Base-by-base conservation (phyloP, 2,797 vertebrate genomes). In the Acanthiza pusilla region DNA sequence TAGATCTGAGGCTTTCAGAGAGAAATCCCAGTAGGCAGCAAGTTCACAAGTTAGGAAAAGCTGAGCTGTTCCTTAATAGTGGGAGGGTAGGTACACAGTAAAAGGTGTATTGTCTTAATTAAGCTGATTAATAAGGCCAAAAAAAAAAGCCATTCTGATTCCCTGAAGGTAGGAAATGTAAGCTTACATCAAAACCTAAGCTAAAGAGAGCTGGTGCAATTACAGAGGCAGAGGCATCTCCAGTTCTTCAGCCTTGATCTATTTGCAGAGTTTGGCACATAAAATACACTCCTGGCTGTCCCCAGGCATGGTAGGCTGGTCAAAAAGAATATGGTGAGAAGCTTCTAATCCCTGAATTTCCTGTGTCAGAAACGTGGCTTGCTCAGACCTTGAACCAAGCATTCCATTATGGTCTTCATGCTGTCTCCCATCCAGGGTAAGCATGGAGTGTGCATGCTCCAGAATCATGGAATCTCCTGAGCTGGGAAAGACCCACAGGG, bases 381-480 rank as follows among this genome's bases (percentile, higher is more conserved):
- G 29, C 17, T 78, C 38, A 30, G 23, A 16, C 42, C 62, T 66
- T 29, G 32, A 63, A 22, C 27, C 48, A 48, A 70, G 36, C 29
- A 62, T 13, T 7, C 29, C 38, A 25, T 27, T 8, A 0, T 2
- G n/a, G 34, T 62, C 62, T 78, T 26, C 15, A 16, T 55, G 38
- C 48, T 73, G 11, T 21, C 14, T 58, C 36, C 51, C 38, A 43
- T 30, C 5, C 75, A 47, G 60, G 58, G 27, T 2, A 1, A 73
- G 30, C 27, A 30, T 32, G 15, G 3, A 7, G 14, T 45, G 43
- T 40, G 6, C 36, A 5, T 2, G 1, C 3, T 15, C 1, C 15
- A 34, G 29, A 45, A 11, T 5, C 38, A 40, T 7, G 45, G 72
- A 14, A 30, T 13, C 5, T 71, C 20, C 65, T 71, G 50, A 13